phyloP scores from a whole-genome alignment of 2,113 vertebrate species.

The Laterallus jamaicensis region DNA sequence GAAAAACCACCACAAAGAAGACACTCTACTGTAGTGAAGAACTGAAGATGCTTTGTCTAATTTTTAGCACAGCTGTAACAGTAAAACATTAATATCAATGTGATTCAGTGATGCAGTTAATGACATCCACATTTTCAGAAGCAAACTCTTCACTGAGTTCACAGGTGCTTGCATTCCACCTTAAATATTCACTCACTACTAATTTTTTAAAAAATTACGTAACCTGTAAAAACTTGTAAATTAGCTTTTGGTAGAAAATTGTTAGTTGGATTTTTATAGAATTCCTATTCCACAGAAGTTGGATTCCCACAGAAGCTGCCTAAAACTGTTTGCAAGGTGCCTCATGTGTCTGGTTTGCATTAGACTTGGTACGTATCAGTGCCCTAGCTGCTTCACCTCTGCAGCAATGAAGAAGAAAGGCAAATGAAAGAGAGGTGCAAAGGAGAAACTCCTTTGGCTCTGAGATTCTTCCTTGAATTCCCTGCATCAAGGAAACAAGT shows the following conservation, averaged over 20 bases:
- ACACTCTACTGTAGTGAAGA: background rate
- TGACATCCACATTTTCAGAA: background rate
- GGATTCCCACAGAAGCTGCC: background rate
- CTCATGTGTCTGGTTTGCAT: background rate
- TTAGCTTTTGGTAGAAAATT: background rate
- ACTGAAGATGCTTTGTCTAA: background rate
- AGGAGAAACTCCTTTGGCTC: background rate
- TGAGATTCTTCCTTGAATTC: background rate
- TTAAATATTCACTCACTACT: background rate
- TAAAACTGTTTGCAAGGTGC: background rate
- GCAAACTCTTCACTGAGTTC: background rate
- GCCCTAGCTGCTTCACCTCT: background rate
- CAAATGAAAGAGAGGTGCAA: background rate
- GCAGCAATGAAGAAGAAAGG: background rate
- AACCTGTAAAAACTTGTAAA: background rate
- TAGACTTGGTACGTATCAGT: background rate
- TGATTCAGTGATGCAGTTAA: background rate
- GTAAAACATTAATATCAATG: background rate
- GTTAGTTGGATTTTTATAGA: background rate
- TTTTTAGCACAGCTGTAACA: background rate
- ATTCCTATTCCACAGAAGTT: background rate
- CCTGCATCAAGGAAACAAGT: background rate
- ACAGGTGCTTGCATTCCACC: background rate
- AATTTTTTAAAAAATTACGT: background rate
- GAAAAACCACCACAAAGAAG: background rate